A percentile compares a stretch with the other conserved stretches of the same genome.
Evolutionary conservation across 2,888 invertebrate species (phyloP).

Genomic region (Flexamia atlantica): DNA sequence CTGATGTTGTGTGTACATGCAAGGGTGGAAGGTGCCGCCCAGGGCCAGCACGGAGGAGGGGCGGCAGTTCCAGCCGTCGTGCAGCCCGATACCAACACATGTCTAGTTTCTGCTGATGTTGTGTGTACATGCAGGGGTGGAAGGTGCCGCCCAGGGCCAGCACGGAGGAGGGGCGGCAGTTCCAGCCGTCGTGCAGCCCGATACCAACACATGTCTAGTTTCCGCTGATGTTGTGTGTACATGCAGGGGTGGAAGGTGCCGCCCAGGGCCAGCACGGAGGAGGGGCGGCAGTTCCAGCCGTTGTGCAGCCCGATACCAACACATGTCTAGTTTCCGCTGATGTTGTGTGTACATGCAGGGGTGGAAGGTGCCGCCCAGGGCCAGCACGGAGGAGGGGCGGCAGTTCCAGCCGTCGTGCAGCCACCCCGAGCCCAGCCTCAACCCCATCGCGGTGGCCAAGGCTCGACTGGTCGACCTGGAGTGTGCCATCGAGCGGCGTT

Average conservation of each 20-base stretch:
- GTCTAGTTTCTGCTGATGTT: too few species aligned
- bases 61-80: conserved; percentile 75
- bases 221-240: conserved; percentile 2
- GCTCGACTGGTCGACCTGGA: conserved; percentile 90
- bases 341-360: conserved; percentile 76
- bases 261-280: conserved; percentile 78
- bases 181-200: conserved; percentile 73
- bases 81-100: conserved; percentile 66
- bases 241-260: conserved; percentile 87
- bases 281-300: conserved; percentile 76
- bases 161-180: conserved; percentile 77
- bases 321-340: not conserved
- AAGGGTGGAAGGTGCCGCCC: conserved; percentile 87
- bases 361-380: conserved; percentile 86
- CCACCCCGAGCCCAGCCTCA: conserved; percentile 70
- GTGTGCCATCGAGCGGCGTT: conserved; percentile 94
- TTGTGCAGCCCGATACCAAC: conserved; percentile 70
- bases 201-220: not conserved
- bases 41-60: conserved; percentile 79
- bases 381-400: conserved; percentile 78
- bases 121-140: conserved; percentile 82
- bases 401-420: conserved; percentile 75
- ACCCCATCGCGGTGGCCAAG: conserved; percentile 80
- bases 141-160: conserved; percentile 83
- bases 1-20: conserved; percentile 2